phyloP scores from a whole-genome alignment of 1,140 invertebrate genomes.

The Lepidurus packardi region DNA sequence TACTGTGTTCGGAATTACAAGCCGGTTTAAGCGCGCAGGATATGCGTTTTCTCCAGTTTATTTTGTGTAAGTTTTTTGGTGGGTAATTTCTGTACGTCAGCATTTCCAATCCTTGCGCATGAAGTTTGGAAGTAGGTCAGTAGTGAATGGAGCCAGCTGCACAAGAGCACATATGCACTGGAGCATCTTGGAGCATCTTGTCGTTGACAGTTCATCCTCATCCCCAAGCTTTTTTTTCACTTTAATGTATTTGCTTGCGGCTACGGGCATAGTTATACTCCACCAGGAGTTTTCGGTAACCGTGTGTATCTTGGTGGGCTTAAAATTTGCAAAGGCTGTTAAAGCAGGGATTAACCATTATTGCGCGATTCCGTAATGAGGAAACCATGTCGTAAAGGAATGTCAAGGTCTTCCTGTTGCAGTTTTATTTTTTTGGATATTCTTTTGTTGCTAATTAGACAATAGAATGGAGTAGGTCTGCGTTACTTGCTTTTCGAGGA shows the following conservation, averaged over 20 bases:
- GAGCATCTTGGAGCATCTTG: not conserved
- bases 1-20: no score
- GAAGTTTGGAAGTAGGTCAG: conserved; percentile 12
- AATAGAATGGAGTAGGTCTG: not conserved
- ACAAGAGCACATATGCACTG: not conserved
- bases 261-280: not conserved
- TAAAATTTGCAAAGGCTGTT: no score
- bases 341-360: no score
- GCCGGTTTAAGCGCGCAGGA: no score
- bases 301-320: no score
- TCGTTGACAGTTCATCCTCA: not conserved
- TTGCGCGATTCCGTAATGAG: not conserved
- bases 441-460: not conserved
- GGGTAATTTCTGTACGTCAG: not conserved
- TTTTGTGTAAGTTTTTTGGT: not conserved
- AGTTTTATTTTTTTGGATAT: not conserved
- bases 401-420: not conserved
- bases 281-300: no score
- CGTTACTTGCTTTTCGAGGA: not conserved
- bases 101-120: not conserved
- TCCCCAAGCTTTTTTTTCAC: not conserved
- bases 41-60: no score
- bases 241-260: not conserved
- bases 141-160: not conserved
- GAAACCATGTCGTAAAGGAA: not conserved